A percentile compares a stretch with the other conserved stretches of the same genome.
Conservation (phyloP, 2,797 vertebrate genomes). For the Xenentodon cancila region DNA sequence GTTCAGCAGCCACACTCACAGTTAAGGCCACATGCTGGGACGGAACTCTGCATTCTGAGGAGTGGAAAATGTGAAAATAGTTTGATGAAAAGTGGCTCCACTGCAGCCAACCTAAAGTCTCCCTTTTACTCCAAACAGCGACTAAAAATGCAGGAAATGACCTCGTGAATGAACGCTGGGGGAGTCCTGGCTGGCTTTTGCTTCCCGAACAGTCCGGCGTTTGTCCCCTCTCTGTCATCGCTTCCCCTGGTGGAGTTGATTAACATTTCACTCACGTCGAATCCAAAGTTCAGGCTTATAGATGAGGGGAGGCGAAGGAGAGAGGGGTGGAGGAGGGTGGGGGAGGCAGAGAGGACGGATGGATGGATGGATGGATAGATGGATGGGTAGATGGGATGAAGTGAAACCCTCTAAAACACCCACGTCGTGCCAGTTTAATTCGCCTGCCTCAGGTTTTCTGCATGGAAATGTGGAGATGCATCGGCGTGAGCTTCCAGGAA, state of each 20-base stretch:
- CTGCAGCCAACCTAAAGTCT: too few relatives aligned
- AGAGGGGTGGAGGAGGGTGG: constrained; percentile 18
- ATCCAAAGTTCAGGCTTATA: constrained; percentile 82
- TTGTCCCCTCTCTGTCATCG: constrained; percentile 73
- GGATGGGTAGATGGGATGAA: constrained; percentile 14
- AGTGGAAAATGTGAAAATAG: too few relatives aligned
- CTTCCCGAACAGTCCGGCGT: constrained; percentile 54
- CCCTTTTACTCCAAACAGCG: too few relatives aligned
- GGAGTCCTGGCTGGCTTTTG: background rate
- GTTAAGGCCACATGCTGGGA: too few relatives aligned
- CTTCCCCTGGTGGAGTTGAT: constrained; percentile 64
- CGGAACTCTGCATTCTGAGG: too few relatives aligned
- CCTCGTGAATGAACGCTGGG: too few relatives aligned
- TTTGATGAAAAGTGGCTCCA: too few relatives aligned
- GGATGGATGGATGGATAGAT: too few relatives aligned
- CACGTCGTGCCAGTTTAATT: constrained; percentile 51
- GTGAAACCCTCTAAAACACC: constrained; percentile 59
- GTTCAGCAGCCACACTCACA: too few relatives aligned
- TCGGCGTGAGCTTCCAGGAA: constrained; percentile 1
- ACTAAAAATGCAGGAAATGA: too few relatives aligned
- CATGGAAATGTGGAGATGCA: constrained; percentile 22
- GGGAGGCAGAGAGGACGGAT: too few relatives aligned
- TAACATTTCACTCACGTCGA: constrained; percentile 85
- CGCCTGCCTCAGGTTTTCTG: too few relatives aligned
- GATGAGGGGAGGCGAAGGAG: constrained; percentile 50